A percentile compares a stretch with the other conserved stretches of the same genome.
Conservation (phyloP, 2,113 vertebrate species). For the Etia nguti region DNA sequence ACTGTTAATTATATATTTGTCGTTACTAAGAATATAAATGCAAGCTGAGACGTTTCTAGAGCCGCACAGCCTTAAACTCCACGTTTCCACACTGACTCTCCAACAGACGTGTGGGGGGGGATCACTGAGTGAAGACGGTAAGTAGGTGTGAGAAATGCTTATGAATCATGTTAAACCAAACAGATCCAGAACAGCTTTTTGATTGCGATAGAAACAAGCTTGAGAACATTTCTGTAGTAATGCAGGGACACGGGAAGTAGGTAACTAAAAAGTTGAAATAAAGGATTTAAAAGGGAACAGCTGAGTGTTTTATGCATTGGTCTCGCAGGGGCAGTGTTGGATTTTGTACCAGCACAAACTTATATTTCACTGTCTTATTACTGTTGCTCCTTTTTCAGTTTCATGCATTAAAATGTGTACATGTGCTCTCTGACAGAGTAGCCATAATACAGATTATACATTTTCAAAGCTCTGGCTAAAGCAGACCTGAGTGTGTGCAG, state of each 20-base stretch:
- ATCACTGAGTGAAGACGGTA: background rate
- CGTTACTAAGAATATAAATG: background rate
- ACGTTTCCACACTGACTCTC: background rate
- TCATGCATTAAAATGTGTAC: background rate
- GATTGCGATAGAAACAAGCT: background rate
- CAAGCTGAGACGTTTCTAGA: background rate
- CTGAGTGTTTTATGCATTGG: background rate
- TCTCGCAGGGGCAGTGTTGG: background rate
- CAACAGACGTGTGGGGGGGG: background rate
- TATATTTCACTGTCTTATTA: background rate
- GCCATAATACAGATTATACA: fast-evolving
- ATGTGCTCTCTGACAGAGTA: background rate
- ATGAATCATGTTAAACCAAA: background rate
- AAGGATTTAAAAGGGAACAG: background rate
- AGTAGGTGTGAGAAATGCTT: background rate
- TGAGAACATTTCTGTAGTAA: background rate
- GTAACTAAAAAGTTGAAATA: fast-evolving
- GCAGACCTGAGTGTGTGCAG: background rate
- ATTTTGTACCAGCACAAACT: background rate
- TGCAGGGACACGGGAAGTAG: background rate
- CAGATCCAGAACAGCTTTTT: background rate
- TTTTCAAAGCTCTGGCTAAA: background rate
- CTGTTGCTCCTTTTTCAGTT: background rate
- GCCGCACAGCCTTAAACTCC: background rate
- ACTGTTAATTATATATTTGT: fast-evolving